phyloP scores from a whole-genome alignment of 2,888 invertebrate genomes.

The Quadriops clusia region DNA sequence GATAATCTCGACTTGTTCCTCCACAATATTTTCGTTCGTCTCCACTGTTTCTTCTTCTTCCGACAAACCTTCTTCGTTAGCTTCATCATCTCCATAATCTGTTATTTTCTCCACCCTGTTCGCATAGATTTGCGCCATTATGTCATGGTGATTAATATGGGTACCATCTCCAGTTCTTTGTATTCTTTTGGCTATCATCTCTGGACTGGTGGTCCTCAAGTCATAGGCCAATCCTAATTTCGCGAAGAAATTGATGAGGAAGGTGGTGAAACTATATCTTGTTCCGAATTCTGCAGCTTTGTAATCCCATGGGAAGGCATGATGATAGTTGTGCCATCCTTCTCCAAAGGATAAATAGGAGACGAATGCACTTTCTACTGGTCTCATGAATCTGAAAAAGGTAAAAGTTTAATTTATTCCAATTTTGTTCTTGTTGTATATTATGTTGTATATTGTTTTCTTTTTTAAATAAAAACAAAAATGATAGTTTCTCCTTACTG shows the following conservation, averaged over 20 bases:
- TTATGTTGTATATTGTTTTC: neutral
- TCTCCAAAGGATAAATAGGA: constrained; percentile 48
- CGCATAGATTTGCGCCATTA: no score
- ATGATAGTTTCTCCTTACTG: constrained; percentile 38
- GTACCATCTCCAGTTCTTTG: constrained; percentile 53
- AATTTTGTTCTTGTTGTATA: constrained; percentile 4
- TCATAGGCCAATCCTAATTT: constrained; percentile 51
- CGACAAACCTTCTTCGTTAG: no score
- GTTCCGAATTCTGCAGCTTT: constrained; percentile 46
- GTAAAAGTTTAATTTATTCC: neutral
- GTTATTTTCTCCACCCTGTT: no score
- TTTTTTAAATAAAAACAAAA: neutral
- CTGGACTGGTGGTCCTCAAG: constrained; percentile 38
- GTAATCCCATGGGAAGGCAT: constrained; percentile 59
- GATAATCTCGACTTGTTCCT: no score
- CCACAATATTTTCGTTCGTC: no score
- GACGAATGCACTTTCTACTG: constrained; percentile 52
- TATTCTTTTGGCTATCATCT: constrained; percentile 45
- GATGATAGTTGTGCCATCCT: constrained; percentile 72
- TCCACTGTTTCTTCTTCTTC: no score
- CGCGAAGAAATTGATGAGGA: constrained; percentile 49
- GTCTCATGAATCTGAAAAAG: constrained; percentile 44
- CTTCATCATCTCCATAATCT: no score
- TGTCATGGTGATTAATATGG: no score
- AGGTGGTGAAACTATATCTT: constrained; percentile 47